Conservation (phyloP, 2,888 invertebrate genomes). For the Melanargia galathea region DNA sequence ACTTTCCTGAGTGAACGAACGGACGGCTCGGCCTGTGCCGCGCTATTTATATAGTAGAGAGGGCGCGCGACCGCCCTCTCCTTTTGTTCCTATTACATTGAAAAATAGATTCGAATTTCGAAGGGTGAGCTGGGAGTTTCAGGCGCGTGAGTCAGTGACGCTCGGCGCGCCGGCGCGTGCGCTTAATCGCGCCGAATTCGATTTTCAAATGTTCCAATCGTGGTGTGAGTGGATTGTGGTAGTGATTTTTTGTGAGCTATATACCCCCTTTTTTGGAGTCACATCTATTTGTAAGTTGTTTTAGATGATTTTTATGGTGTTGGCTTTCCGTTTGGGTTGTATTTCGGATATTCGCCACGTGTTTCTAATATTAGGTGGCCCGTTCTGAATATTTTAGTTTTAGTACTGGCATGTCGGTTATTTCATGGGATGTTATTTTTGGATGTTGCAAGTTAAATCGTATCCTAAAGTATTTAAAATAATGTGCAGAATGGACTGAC, state of each 20-base stretch:
- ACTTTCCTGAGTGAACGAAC: constrained; percentile 78
- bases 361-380: constrained; percentile 27
- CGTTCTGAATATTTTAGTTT: constrained; percentile 19
- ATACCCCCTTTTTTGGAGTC: constrained; percentile 22
- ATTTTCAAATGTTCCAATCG: constrained; percentile 33
- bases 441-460: not conserved
- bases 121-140: constrained; percentile 61
- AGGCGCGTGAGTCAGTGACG: constrained; percentile 77
- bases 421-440: constrained; percentile 18
- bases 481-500: too few species aligned
- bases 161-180: constrained; percentile 71
- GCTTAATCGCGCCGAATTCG: constrained; percentile 46
- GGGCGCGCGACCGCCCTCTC: constrained; percentile 78
- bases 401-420: constrained; percentile 19
- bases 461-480: too few species aligned
- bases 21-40: constrained; percentile 63
- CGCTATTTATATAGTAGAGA: constrained; percentile 67
- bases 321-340: not conserved
- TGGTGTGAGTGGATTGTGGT: constrained; percentile 41
- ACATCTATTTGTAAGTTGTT: constrained; percentile 26
- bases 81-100: constrained; percentile 79
- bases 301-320: not conserved
- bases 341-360: constrained; percentile 11
- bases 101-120: constrained; percentile 76
- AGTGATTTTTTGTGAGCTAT: constrained; percentile 35